Conservation (phyloP, 2,888 invertebrate genomes). For the Icerya purchasi region DNA sequence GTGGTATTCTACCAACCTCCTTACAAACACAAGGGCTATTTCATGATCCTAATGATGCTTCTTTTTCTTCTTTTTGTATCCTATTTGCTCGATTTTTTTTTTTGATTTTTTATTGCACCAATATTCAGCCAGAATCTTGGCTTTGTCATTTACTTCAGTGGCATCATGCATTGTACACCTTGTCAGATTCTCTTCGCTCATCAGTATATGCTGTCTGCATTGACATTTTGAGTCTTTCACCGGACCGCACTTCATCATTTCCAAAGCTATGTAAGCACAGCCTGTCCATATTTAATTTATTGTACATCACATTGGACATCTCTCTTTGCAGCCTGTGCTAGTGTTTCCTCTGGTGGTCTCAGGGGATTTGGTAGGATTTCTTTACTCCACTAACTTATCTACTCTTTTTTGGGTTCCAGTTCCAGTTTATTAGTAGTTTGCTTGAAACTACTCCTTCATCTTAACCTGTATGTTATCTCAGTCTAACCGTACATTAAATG, state of each 20-base stretch:
- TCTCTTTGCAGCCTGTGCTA: not conserved
- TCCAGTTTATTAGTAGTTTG: not conserved
- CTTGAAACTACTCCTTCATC: not conserved
- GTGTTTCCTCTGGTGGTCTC: not conserved
- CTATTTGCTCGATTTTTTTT: not conserved
- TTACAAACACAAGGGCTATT: too few relatives aligned
- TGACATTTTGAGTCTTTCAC: not conserved
- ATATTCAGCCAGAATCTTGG: not conserved
- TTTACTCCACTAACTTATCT: not conserved
- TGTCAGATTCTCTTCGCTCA: not conserved
- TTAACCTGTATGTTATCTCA: not conserved
- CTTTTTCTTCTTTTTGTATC: not conserved
- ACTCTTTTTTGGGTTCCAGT: not conserved
- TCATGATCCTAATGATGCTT: too few relatives aligned
- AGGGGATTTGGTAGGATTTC: not conserved
- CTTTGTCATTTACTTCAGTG: not conserved
- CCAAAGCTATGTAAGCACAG: not conserved
- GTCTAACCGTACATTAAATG: not conserved
- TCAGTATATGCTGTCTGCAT: not conserved
- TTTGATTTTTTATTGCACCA: not conserved
- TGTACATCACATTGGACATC: not conserved
- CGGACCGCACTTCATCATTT: not conserved
- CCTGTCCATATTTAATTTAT: not conserved
- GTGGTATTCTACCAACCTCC: too few relatives aligned
- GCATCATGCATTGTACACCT: not conserved